Percentiles rank a stretch among this genome's conserved stretches.
These are phyloP conservation scores for Heterotilapia buettikoferi DNA, from an alignment of 2,113 vertebrate species.

Conservation along the genomic window DNA sequence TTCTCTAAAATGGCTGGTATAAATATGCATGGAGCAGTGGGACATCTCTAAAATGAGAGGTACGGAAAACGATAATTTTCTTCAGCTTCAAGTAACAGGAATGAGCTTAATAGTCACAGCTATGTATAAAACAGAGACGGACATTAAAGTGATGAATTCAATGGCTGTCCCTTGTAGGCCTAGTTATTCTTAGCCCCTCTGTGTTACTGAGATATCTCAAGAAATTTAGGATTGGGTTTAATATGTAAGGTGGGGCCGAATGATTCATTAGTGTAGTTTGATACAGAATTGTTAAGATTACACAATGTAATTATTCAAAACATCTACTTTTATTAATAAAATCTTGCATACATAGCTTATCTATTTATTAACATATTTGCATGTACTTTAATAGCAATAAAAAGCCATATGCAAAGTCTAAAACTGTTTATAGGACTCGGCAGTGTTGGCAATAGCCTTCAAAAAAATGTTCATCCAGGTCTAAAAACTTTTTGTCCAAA, in stretches of 20 bases:
- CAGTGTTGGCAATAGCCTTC: not conserved
- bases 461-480: not conserved
- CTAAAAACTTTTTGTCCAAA: constrained; percentile 31
- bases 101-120: not conserved
- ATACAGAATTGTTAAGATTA: not conserved
- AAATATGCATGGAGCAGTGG: constrained; percentile 63
- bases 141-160: not conserved
- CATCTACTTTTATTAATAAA: not conserved
- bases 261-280: not conserved
- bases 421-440: not conserved
- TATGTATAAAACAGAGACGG: not conserved
- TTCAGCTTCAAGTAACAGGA: not conserved
- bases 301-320: not conserved
- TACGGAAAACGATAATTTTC: constrained; percentile 38
- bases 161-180: not conserved
- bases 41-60: constrained; percentile 55
- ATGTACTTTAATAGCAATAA: not conserved
- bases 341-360: not conserved
- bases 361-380: not conserved
- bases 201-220: not conserved
- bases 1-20: constrained; percentile 57
- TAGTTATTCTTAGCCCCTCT: not conserved
- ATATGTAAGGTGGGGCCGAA: not conserved
- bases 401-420: not conserved
- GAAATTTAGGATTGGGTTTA: not conserved